Evolutionary conservation across 2,113 vertebrate genomes (phyloP), one percentile per base, ranked within the genome.

Genomic region (Lagopus muta): DNA sequence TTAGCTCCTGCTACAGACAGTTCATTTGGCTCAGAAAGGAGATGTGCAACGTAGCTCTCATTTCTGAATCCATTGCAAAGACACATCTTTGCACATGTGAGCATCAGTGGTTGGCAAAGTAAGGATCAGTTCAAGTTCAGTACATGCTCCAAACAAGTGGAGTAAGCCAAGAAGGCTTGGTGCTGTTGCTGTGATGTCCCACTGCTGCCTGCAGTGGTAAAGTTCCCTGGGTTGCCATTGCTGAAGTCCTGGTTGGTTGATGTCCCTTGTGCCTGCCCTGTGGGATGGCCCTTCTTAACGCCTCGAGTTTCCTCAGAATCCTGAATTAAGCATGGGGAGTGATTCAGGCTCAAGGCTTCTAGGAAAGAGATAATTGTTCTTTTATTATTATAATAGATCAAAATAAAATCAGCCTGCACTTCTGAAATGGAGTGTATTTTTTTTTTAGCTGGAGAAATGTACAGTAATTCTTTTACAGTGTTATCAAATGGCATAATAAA

Each of bases 401-500:
- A 61, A 80, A 92, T 83, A 95, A 96, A 88, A 58, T 86, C 79
- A 92, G 89, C 52, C 90, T 75, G 43, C 1, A 24, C 78, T 95
- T 87, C 82, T 96, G 91, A 93, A 92, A 20, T 24, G 21, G 75
- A 57, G 36, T 88, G 50, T 55, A 89, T 88, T 95, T 36, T 87
- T 87, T 88, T 95, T 81, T 88, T 90, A 93, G 77, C 84, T 85
- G 80, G 66, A 80, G 80, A 67, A 92, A 24, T 55, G 83, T 52
- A 81, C 66, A 89, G 69, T 92, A 73, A 93, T 90, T 93, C 90
- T 95, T 95, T 96, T 92, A 43, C 76, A 92, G 72, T 47, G 91
- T 91, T 96, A 94, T 82, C 89, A 95, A 93, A 89, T 86, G 95
- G 81, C 93, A 89, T 86, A 89, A 88, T 75, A 90, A 96, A 96